These are phyloP conservation scores for Antheraea assamensis DNA, from an alignment of 2,888 invertebrate species.

Conservation along the genomic window DNA sequence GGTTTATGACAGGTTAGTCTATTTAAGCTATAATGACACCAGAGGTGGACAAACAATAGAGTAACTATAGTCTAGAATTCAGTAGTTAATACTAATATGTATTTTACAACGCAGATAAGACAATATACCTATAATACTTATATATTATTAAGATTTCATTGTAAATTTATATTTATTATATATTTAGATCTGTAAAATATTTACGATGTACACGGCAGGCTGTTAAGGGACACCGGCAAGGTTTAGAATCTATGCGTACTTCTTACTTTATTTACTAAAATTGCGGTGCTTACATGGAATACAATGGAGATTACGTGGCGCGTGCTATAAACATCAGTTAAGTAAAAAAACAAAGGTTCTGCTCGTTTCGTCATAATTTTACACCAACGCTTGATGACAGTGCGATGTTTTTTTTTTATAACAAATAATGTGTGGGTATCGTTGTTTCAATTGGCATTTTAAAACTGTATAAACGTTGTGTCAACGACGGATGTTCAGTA, in stretches of 20 bases:
- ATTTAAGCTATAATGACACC: too few species aligned
- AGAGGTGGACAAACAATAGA: too few species aligned
- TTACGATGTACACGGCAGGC: not conserved
- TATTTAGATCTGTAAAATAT: not conserved
- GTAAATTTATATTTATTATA: too few species aligned
- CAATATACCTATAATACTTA: too few species aligned
- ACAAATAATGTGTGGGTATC: conserved; percentile 10
- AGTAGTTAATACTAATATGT: too few species aligned
- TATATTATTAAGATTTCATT: too few species aligned
- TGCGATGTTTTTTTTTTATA: conserved; percentile 10
- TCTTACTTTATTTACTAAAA: not conserved
- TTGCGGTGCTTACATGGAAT: not conserved
- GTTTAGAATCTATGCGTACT: not conserved
- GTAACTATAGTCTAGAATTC: too few species aligned
- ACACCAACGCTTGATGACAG: conserved; percentile 6
- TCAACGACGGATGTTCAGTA: conserved; percentile 12
- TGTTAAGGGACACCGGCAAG: not conserved
- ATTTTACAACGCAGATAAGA: too few species aligned
- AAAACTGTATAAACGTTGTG: not conserved
- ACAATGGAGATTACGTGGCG: not conserved
- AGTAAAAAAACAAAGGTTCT: not conserved
- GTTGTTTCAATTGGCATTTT: conserved; percentile 10
- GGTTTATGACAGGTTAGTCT: too few species aligned
- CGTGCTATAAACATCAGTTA: not conserved
- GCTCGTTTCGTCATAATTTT: conserved; percentile 4